Base-by-base conservation (phyloP, 2,797 vertebrate genomes). In the Sus cebifrons region DNA sequence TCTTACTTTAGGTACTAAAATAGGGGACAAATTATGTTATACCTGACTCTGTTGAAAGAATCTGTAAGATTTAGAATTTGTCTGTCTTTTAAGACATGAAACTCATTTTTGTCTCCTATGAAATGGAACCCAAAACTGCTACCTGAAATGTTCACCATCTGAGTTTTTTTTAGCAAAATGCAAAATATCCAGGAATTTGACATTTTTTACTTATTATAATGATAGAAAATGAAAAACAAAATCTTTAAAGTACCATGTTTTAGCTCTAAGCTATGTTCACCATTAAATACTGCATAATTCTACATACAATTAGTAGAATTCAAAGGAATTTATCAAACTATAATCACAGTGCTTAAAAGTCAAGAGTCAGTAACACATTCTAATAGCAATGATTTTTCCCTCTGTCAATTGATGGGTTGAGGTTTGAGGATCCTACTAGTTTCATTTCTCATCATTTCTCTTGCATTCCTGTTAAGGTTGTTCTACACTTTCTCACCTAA, bases 61-160 rank as follows among this genome's bases (percentile, higher is more conserved):
- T 87, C 10, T 58, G 44, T 75, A 67, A 90, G 40, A 96, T 56
- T 71, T 73, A 36, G 14, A 62, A 49, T 49, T 49, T 49, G 9
- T n/a, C 21, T 62, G 23, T 36, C 91, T 88, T 32, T 65, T 60
- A 93, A 65, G 44, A 71, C 32, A n/a, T 70, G 29, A 32, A 49
- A 92, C 15, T 79, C 78, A 65, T 56, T 86, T 32, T 62, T 70
- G 36, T 1, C 12, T 3, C 8, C 73, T 58, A 10, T 67, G 52
- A 40, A 91, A 85, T 21, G 40, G 78, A 89, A 77, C n/a, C 18
- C n/a, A 67, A 89, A 86, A 67, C 6, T 68, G 12, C 5, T 56
- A 84, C 15, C 40, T 85, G 23, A 96, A 89, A 84, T 15, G 82
- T 44, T 92, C 85, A n/a, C 25, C 13, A 94, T 52, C 1, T 92